Percentiles rank a stretch among this genome's conserved stretches.
Conservation (phyloP, 35 echinoderm and acorn worm genomes). For the Apostichopus parvimensis region DNA sequence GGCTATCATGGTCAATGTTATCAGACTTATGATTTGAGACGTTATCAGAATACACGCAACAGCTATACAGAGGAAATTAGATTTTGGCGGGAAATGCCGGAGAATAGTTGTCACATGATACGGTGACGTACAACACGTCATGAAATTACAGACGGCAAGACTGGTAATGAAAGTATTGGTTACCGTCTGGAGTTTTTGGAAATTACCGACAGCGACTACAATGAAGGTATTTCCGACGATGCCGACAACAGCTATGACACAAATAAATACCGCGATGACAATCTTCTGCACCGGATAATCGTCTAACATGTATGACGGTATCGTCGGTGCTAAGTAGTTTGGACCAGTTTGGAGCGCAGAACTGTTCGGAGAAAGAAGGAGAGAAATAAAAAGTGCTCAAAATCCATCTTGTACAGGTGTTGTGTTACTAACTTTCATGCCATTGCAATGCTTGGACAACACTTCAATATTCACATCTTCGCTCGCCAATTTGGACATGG, state of each 20-base stretch:
- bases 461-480: too few relatives aligned
- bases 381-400: too few relatives aligned
- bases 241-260: neutral
- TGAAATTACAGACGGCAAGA: constrained; percentile 15
- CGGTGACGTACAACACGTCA: neutral
- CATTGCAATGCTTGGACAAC: too few relatives aligned
- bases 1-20: neutral
- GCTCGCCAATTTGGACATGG: too few relatives aligned
- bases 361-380: neutral
- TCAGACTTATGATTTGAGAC: neutral
- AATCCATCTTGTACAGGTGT: too few relatives aligned
- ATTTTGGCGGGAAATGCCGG: constrained; percentile 1
- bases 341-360: neutral
- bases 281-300: neutral
- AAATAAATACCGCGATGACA: neutral
- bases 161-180: constrained; percentile 19
- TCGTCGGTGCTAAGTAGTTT: neutral
- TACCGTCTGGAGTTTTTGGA: neutral
- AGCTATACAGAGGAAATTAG: neutral
- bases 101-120: constrained; percentile 26
- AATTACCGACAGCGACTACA: neutral
- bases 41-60: constrained; percentile 6
- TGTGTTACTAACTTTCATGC: too few relatives aligned
- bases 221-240: constrained; percentile 2
- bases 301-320: neutral